These are phyloP conservation scores for Tragelaphus imberbis DNA, from an alignment of 2,113 vertebrate genomes.

Conservation along the genomic window DNA sequence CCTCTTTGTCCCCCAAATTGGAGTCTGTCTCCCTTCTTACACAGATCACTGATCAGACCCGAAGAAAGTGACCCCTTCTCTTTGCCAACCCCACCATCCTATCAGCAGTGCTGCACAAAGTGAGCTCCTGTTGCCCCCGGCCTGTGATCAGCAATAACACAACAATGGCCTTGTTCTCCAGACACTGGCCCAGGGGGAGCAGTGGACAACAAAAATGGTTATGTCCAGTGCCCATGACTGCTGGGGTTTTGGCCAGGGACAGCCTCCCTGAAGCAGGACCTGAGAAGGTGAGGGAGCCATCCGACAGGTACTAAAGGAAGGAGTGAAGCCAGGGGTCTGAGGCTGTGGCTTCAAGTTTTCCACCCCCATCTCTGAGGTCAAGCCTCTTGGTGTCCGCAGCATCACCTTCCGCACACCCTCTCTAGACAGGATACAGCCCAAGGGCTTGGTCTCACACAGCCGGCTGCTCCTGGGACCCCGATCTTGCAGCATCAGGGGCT, in stretches of 20 bases:
- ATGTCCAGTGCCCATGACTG: accelerated
- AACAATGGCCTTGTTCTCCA: neutral
- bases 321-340: too few species aligned
- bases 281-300: neutral
- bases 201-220: accelerated
- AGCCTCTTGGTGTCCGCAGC: neutral
- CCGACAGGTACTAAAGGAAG: neutral
- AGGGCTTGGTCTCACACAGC: accelerated
- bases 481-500: neutral
- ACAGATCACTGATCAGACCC: neutral
- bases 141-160: accelerated
- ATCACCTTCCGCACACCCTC: neutral
- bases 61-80: neutral
- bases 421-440: accelerated
- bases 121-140: neutral
- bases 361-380: neutral
- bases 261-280: neutral
- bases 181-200: neutral
- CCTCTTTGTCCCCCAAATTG: neutral
- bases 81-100: accelerated
- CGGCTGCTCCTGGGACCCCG: accelerated
- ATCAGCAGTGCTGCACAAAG: neutral
- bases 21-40: neutral
- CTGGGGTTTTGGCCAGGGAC: accelerated
- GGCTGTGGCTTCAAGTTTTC: neutral